Evolutionary conservation across 2,888 invertebrate species (phyloP), one percentile per base, ranked within the genome.

Genomic region (Ectropis crepuscularia): DNA sequence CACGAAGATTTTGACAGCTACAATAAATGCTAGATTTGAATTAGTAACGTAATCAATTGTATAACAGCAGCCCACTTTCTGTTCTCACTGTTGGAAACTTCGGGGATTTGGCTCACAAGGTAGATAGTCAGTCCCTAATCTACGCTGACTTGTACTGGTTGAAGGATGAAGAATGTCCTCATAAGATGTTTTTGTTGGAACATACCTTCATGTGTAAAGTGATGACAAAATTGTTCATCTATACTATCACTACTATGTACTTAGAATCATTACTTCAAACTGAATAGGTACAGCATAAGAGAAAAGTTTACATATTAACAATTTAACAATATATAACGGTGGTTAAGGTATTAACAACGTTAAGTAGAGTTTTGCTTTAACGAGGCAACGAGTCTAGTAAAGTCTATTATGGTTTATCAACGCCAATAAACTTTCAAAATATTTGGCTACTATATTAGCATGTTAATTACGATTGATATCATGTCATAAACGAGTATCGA

Each of bases 401-500:
- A 49, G 12, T 12, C 48, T 48, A 62, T 57, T 42, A 37, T 59
- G 49, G 58, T 48, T n/a, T 50, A 46, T 54, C 36, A 62, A 39
- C 39, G 11, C 58, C 55, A 53, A 63, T 9, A 42, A 59, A 50
- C 43, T 49, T 53, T 53, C 47, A 57, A 47, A 62, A 53, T 62
- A 66, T 61, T 57, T 47, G 47, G 8, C n/a, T 50, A 47, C 37
- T 71, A 74, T 72, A 78, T 80, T 79, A 76, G 76, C 71, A 76
- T 78, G 70, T 82, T 76, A 77, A 78, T 75, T 72, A 58, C 68
- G 61, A 75, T 77, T 73, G 71, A 76, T 75, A 78, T 78, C 67
- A 57, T 71, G 72, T 73, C 76, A 74, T 80, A 80, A 81, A 82
- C 68, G 72, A 68, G 75, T 78, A 76, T 78, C 73, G 57, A 78